Base-by-base conservation (phyloP, 2,113 vertebrate species). In the Macroglossus sobrinus region DNA sequence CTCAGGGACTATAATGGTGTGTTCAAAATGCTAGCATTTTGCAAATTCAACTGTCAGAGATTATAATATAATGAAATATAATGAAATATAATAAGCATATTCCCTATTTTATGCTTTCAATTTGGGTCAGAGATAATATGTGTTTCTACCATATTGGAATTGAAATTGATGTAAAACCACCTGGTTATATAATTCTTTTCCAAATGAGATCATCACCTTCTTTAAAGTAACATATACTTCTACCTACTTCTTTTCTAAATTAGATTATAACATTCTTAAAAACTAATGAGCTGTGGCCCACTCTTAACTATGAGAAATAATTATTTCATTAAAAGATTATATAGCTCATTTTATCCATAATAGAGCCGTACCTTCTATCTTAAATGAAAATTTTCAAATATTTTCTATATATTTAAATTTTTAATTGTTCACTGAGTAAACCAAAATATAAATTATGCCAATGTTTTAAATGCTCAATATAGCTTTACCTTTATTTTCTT, bases 41-140 rank as follows among this genome's bases (percentile, higher is more conserved):
- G 2, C 38, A 93, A 93, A 68, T 76, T 80, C 55, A 91, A 75
- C 93, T 45, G 30, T 74, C 84, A 92, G 78, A 94, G 57, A 90
- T 30, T 74, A 3, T 72, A 80, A 87, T 50, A 72, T 53, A 63
- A 74, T 72, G 33, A 80, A 80, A 87, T 50, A 72, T 53, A 63
- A 74, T 72, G 33, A 80, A 74, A 35, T 81, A 10, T 21, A 84
- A 63, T 84, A 63, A 84, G 21, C 7, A 61, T 53, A 84, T 43
- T 72, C 3, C 11, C 30, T 84, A 21, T 84, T 90, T n/a, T n/a
- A n/a, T 95, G 15, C 24, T 15, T 84, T 93, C 59, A 71, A 8
- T 47, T 94, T 84, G 87, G 22, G 38, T 76, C 14, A 21, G 75
- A 78, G 40, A 35, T 15, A 69, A 4, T 26, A 50, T 45, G 6